Evolutionary conservation across 2,888 invertebrate species (phyloP).

Genomic region (Phaedon cochleariae): DNA sequence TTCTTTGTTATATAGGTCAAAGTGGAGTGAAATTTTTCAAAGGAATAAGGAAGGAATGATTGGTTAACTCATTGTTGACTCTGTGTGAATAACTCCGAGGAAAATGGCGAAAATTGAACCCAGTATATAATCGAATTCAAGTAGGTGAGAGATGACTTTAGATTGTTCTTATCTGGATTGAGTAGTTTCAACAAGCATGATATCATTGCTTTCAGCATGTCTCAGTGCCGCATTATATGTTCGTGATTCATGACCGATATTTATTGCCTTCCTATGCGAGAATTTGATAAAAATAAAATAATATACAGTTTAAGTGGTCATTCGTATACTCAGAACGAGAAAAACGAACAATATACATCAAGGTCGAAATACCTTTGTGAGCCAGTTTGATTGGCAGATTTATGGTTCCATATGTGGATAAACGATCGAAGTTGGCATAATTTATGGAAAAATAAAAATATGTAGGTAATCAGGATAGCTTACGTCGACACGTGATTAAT

Average conservation of each 20-base stretch:
- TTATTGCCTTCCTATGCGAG: conserved; percentile 13
- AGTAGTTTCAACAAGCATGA: no score
- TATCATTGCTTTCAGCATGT: no score
- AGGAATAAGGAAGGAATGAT: no score
- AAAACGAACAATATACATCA: conserved; percentile 34
- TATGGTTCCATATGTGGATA: conserved; percentile 40
- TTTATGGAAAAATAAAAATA: conserved; percentile 39
- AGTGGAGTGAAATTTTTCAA: no score
- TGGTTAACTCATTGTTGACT: no score
- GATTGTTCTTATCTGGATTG: no score
- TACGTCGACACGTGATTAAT: conserved; percentile 35
- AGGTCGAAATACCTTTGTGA: conserved; percentile 37
- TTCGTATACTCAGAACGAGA: conserved; percentile 24
- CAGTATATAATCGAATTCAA: no score
- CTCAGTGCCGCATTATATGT: background rate
- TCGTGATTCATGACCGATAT: conserved; percentile 10
- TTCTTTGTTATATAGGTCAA: no score
- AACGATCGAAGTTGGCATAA: conserved; percentile 38
- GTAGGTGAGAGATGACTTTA: no score
- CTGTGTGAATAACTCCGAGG: no score
- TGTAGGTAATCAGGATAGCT: conserved; percentile 37
- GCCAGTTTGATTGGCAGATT: conserved; percentile 44
- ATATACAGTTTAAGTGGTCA: conserved; percentile 25
- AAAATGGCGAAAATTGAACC: no score
- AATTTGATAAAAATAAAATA: conserved; percentile 31